Percentiles rank a stretch among this genome's conserved stretches.
phyloP scores from a whole-genome alignment of 2,797 vertebrate species.

The Peromyscus nudipes region DNA sequence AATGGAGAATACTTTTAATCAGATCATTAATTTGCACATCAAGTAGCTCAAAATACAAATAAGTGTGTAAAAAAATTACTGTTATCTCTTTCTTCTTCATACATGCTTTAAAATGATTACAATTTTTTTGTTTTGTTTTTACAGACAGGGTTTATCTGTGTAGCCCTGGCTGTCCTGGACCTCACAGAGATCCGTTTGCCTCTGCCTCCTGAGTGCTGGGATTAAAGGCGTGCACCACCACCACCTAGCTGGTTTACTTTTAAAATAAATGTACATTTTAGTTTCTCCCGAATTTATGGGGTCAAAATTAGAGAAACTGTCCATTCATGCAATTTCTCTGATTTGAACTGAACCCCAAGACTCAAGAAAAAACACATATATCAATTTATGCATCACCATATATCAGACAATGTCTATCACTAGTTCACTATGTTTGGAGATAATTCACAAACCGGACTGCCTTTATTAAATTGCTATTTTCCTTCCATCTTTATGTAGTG shows the following conservation, averaged over 20 bases:
- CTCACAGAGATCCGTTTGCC: neutral
- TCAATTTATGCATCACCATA: neutral
- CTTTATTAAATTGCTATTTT: slow-evolving; percentile 43
- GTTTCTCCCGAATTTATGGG: slow-evolving; percentile 32
- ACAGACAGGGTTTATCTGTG: neutral
- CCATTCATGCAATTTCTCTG: slow-evolving; percentile 39
- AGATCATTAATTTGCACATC: slow-evolving; percentile 46
- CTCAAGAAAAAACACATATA: neutral
- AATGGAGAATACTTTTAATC: slow-evolving; percentile 22
- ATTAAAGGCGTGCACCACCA: neutral
- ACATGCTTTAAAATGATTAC: slow-evolving; percentile 25
- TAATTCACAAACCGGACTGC: neutral
- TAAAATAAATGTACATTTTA: slow-evolving; percentile 6
- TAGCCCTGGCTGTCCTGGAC: neutral
- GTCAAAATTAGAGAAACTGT: slow-evolving; percentile 46
- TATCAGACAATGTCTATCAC: slow-evolving; percentile 38
- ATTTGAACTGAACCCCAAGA: slow-evolving; percentile 11
- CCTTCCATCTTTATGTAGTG: neutral
- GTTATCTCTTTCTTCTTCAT: neutral
- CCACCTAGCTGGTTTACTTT: neutral
- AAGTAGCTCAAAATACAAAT: slow-evolving; percentile 48
- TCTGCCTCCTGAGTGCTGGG: neutral
- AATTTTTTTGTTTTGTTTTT: neutral
- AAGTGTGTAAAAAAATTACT: slow-evolving; percentile 34
- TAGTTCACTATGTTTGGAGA: slow-evolving; percentile 1